Conservation (phyloP, 2,797 vertebrate species). For the Scomberomorus guttatus region DNA sequence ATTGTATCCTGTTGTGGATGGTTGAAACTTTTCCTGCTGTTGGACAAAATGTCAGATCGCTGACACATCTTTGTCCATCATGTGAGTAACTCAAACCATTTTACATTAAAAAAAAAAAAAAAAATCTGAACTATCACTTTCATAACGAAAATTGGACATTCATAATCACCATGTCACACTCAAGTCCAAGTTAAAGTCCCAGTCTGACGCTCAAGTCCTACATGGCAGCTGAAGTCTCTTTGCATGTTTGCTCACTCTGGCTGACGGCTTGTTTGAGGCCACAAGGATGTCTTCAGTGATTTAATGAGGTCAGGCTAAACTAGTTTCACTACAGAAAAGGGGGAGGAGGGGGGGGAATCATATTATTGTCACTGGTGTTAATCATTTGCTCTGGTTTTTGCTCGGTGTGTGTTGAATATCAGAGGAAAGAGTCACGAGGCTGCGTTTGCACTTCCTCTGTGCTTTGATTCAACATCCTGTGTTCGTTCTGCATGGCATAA, state of each 20-base stretch:
- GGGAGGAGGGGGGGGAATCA: slow-evolving; percentile 45
- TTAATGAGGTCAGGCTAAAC: slow-evolving; percentile 80
- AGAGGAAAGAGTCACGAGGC: slow-evolving; percentile 1
- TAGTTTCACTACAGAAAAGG: slow-evolving; percentile 69
- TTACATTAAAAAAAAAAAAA: not conserved
- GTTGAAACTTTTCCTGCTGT: not conserved
- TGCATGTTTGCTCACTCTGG: slow-evolving; percentile 55
- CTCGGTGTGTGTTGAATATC: slow-evolving; percentile 16
- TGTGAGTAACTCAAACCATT: not conserved
- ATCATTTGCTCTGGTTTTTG: slow-evolving; percentile 58
- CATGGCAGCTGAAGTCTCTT: slow-evolving; percentile 25
- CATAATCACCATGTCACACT: not conserved
- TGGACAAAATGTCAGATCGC: not conserved
- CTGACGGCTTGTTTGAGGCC: slow-evolving; percentile 72
- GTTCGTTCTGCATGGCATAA: not conserved
- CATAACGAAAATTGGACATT: not conserved
- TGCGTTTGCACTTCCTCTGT: slow-evolving; percentile 30
- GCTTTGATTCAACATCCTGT: slow-evolving; percentile 31
- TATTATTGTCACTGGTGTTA: slow-evolving; percentile 58
- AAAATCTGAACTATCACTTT: not conserved
- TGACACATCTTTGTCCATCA: not conserved
- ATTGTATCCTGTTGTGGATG: not conserved
- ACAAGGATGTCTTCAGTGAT: slow-evolving; percentile 69
- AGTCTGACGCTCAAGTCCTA: slow-evolving; percentile 2
- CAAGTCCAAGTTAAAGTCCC: not conserved